Percentiles rank a stretch among this genome's conserved stretches.
Conservation (phyloP, 2,113 vertebrate species). For the Myocastor coypus region DNA sequence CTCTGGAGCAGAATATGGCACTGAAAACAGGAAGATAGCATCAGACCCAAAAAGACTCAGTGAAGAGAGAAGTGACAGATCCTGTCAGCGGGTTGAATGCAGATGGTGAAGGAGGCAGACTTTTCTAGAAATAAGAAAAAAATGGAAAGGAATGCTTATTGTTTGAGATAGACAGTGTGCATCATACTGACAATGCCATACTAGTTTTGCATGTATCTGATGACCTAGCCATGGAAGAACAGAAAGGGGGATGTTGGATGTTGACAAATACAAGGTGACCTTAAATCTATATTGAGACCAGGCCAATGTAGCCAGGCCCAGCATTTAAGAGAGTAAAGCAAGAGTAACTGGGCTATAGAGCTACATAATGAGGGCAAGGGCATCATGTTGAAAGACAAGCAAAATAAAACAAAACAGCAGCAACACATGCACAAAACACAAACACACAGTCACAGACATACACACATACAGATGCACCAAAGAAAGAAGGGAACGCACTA, state of each 20-base stretch:
- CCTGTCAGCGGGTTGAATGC: neutral
- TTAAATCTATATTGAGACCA: neutral
- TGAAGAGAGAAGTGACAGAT: neutral
- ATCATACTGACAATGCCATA: neutral
- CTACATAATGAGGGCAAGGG: neutral
- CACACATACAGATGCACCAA: neutral
- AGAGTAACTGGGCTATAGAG: neutral
- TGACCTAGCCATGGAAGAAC: neutral
- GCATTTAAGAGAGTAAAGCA: neutral
- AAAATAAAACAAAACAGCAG: neutral
- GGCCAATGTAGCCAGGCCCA: neutral
- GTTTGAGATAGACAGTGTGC: neutral
- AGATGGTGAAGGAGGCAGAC: neutral
- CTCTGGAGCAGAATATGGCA: neutral
- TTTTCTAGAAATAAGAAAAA: neutral
- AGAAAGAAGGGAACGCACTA: neutral
- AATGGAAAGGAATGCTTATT: neutral
- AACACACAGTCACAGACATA: neutral
- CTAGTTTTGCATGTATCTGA: neutral
- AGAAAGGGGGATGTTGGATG: neutral
- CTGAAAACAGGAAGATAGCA: neutral
- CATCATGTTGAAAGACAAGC: neutral
- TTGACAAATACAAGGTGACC: neutral
- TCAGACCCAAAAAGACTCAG: neutral
- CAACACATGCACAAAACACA: neutral